Conservation (phyloP, 2,113 vertebrate genomes). For the Glaucomys volans region DNA sequence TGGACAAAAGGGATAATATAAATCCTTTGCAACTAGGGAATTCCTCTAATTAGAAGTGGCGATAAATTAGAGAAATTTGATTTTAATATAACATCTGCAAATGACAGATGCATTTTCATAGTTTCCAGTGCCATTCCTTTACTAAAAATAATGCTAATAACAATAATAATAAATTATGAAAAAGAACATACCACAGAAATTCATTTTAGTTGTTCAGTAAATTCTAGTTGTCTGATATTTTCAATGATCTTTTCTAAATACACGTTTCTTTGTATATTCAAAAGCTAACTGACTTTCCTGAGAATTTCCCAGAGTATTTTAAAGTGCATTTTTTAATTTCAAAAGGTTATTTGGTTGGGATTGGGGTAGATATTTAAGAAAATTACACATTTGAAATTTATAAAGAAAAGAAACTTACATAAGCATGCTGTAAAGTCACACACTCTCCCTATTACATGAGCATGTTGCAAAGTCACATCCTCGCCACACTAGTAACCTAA, state of each 20-base stretch:
- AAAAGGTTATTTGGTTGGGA: slow-evolving; percentile 35
- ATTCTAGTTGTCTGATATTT: slow-evolving; percentile 44
- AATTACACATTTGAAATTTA: not conserved
- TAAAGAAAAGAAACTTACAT: slow-evolving; percentile 16
- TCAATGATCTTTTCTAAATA: slow-evolving; percentile 53
- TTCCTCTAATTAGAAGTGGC: slow-evolving; percentile 87
- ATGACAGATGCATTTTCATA: slow-evolving; percentile 82
- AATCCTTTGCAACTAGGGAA: slow-evolving; percentile 84
- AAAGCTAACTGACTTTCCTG: slow-evolving; percentile 44
- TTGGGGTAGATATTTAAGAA: slow-evolving; percentile 55
- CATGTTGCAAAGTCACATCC: not conserved
- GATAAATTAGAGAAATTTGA: slow-evolving; percentile 86
- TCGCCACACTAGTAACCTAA: not conserved
- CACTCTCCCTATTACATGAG: not conserved
- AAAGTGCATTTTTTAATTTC: slow-evolving; percentile 37
- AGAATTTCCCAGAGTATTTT: slow-evolving; percentile 50
- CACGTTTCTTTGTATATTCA: slow-evolving; percentile 46
- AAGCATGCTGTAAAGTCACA: not conserved
- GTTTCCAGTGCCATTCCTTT: slow-evolving; percentile 80
- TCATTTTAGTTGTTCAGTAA: slow-evolving; percentile 58
- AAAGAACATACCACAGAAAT: not conserved
- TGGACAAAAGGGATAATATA: slow-evolving; percentile 86
- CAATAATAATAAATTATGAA: slow-evolving; percentile 25
- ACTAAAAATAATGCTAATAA: slow-evolving; percentile 75
- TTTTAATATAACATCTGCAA: slow-evolving; percentile 86